A percentile compares a stretch with the other conserved stretches of the same genome.
phyloP scores from a whole-genome alignment of 2,888 invertebrate species.

The Vanessa cardui region DNA sequence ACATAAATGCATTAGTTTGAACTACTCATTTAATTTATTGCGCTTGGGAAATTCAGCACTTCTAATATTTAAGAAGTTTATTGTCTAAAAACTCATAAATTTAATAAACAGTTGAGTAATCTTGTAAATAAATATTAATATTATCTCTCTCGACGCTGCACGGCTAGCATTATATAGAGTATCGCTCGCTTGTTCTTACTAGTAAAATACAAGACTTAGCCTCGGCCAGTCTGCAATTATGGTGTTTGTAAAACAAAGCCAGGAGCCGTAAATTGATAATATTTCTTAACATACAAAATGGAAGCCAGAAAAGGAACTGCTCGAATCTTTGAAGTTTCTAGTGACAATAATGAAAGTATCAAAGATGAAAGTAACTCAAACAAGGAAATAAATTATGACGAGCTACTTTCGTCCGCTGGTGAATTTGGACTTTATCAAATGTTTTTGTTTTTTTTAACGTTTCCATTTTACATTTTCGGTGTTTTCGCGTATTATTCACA shows the following conservation, averaged over 20 bases:
- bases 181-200: not conserved
- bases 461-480: constrained; percentile 62
- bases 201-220: constrained; percentile 4
- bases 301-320: not conserved
- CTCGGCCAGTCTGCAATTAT: constrained; percentile 3
- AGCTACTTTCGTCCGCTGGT: constrained; percentile 59
- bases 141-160: not conserved
- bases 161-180: constrained; percentile 9
- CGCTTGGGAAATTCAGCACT: not conserved
- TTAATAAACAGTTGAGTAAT: not conserved
- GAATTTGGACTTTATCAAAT: constrained; percentile 63
- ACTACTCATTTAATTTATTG: not conserved
- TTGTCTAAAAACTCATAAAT: not conserved
- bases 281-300: constrained; percentile 9
- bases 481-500: constrained; percentile 61
- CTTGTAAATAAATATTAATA: not conserved
- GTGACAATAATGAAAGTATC: not conserved
- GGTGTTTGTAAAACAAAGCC: constrained; percentile 10
- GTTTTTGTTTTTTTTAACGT: constrained; percentile 54
- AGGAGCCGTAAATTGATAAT: not conserved
- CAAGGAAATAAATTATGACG: constrained; percentile 55
- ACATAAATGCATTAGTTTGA: not conserved
- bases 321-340: constrained; percentile 8
- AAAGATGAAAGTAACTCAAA: constrained; percentile 16
- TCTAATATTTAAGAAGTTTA: not conserved